phyloP scores from a whole-genome alignment of 1,140 invertebrate species.

The Acyrthosiphon pisum region DNA sequence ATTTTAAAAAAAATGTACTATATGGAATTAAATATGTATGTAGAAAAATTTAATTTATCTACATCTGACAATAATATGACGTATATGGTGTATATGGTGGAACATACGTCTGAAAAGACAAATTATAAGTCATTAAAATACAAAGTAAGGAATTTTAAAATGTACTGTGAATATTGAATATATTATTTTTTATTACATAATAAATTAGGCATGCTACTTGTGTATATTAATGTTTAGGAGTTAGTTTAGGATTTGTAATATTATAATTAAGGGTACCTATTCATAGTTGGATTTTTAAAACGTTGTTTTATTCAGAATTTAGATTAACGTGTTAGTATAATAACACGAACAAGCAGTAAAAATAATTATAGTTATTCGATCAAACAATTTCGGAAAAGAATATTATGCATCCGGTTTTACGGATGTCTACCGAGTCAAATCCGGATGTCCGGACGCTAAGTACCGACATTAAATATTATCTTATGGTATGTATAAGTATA shows the following conservation, averaged over 20 bases:
- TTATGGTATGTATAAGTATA: not conserved
- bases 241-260: not conserved
- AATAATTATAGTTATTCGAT: not conserved
- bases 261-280: no score
- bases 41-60: not conserved
- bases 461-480: not conserved
- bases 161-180: not conserved
- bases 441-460: not conserved
- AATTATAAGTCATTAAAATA: not conserved
- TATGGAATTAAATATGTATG: not conserved
- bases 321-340: not conserved
- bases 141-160: not conserved
- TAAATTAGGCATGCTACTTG: no score
- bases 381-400: not conserved
- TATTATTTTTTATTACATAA: not conserved
- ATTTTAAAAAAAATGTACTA: not conserved
- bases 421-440: not conserved
- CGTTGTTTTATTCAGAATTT: not conserved
- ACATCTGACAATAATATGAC: not conserved
- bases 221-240: not conserved
- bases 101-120: not conserved
- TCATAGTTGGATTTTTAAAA: no score
- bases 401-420: not conserved
- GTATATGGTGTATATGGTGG: no score
- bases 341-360: not conserved